A percentile compares a stretch with the other conserved stretches of the same genome.
Evolutionary conservation across 1,140 invertebrate species (phyloP).

Genomic region (Ptiloglossa arizonensis): DNA sequence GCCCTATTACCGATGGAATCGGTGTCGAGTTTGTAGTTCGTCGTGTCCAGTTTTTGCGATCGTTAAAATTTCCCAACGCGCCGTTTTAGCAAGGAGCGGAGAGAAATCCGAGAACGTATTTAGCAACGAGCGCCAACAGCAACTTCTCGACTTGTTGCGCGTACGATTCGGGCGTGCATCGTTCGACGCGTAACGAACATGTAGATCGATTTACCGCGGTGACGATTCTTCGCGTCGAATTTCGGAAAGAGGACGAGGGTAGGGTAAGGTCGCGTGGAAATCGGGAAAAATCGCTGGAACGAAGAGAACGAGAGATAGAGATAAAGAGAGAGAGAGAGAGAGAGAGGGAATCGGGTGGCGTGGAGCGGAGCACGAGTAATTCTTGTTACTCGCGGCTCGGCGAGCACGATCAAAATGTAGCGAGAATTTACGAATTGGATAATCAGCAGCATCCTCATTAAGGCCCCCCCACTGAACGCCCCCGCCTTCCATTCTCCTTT

Average conservation of each 20-base stretch:
- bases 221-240: too few relatives aligned
- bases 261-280: too few relatives aligned
- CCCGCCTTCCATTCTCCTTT: conserved; percentile 77
- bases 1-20: too few relatives aligned
- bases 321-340: not conserved
- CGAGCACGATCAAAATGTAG: conserved; percentile 80
- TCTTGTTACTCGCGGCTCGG: conserved; percentile 76
- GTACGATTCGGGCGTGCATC: not conserved
- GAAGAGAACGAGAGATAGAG: not conserved
- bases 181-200: not conserved
- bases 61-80: not conserved
- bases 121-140: too few relatives aligned
- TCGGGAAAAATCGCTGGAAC: not conserved
- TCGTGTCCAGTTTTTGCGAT: not conserved
- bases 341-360: conserved; percentile 35
- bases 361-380: conserved; percentile 46
- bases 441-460: conserved; percentile 83
- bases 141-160: not conserved
- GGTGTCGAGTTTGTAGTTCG: too few relatives aligned
- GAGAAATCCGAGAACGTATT: not conserved
- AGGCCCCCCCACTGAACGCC: conserved; percentile 78
- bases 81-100: not conserved
- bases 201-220: too few relatives aligned
- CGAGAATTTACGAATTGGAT: conserved; percentile 83
- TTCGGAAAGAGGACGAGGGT: too few relatives aligned